These are phyloP conservation scores for Kobus ellipsiprymnus DNA, from an alignment of 2,113 vertebrate genomes.

Conservation along the genomic window DNA sequence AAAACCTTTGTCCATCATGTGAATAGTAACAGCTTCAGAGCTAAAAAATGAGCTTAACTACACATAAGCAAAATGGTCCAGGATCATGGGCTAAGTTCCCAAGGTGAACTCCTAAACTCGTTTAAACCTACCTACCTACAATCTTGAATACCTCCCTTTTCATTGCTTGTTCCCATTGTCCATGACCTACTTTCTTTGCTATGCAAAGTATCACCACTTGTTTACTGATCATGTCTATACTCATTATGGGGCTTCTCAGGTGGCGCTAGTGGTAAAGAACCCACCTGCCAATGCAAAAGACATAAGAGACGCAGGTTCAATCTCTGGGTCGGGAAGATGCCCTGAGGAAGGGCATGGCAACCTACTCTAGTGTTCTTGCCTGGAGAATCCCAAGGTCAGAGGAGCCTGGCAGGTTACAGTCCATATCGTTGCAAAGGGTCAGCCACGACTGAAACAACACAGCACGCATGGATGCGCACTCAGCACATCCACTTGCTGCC, in stretches of 20 bases:
- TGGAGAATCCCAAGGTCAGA: not conserved
- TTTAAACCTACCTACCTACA: not conserved
- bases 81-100: not conserved
- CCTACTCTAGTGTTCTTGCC: not conserved
- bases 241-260: not conserved
- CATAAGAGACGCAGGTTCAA: not conserved
- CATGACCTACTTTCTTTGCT: not conserved
- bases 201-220: not conserved
- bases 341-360: not conserved
- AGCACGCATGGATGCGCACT: not conserved
- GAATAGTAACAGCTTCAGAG: not conserved
- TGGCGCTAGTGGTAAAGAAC: not conserved
- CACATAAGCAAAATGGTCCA: not conserved
- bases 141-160: not conserved
- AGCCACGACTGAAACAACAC: not conserved
- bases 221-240: not conserved
- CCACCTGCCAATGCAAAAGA: not conserved
- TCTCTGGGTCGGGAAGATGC: not conserved
- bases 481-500: not conserved
- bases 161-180: not conserved
- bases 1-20: not conserved
- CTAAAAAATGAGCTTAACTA: not conserved
- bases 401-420: not conserved
- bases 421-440: not conserved
- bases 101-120: not conserved